Percentiles rank a stretch among this genome's conserved stretches.
Conservation (phyloP, 2,888 invertebrate genomes). For the Philereme vetulata region DNA sequence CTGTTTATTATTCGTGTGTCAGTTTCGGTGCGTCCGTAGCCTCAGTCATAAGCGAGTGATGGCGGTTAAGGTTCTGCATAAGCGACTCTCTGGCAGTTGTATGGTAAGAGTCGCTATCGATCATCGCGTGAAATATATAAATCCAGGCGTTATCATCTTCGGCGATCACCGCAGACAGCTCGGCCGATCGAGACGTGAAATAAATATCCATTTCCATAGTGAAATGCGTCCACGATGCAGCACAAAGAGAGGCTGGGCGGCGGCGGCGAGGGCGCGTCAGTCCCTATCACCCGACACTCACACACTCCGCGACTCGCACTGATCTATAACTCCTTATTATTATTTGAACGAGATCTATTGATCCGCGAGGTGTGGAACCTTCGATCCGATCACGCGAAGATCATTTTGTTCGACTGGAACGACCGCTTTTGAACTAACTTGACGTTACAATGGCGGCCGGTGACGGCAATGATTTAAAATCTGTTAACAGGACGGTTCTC, state of each 20-base stretch:
- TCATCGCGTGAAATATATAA: conserved; percentile 82
- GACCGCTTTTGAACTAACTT: conserved; percentile 82
- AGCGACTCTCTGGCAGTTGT: conserved; percentile 66
- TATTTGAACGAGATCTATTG: conserved; percentile 84
- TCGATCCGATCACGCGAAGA: conserved; percentile 74
- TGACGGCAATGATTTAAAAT: conserved; percentile 84
- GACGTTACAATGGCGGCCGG: conserved; percentile 79
- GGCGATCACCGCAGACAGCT: conserved; percentile 74
- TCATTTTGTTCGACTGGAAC: conserved; percentile 81
- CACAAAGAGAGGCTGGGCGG: conserved; percentile 56
- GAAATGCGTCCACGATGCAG: conserved; percentile 61
- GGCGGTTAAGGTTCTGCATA: conserved; percentile 56
- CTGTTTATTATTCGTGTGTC: conserved; percentile 3
- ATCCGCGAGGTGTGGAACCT: conserved; percentile 79
- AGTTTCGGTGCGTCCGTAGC: conserved; percentile 16
- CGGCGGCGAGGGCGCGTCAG: conserved; percentile 51
- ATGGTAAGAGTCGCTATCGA: conserved; percentile 74
- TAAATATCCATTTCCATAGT: conserved; percentile 82
- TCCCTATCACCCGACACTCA: conserved; percentile 49
- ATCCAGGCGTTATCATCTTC: conserved; percentile 79
- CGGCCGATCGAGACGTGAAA: conserved; percentile 68
- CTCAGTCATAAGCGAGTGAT: conserved; percentile 36
- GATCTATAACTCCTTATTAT: conserved; percentile 84
- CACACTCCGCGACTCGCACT: conserved; percentile 50
- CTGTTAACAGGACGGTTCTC: conserved; percentile 83